These are phyloP conservation scores for Apotomis betuletana DNA, from an alignment of 2,888 invertebrate species.

Conservation along the genomic window DNA sequence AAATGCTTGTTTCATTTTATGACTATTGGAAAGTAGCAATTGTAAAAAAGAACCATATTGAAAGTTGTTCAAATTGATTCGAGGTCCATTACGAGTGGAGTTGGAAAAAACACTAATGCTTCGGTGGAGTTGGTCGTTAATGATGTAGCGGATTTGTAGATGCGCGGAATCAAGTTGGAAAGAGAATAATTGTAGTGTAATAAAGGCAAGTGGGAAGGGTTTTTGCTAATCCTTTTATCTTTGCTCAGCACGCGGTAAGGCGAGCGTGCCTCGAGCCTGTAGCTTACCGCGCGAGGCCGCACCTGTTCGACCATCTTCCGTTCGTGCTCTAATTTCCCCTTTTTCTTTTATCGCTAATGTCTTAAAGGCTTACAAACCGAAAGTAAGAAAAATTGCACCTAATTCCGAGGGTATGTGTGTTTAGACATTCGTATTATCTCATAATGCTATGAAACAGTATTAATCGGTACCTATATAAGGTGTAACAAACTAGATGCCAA, in stretches of 20 bases:
- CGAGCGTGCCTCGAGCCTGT: slow-evolving; percentile 51
- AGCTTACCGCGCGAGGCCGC: slow-evolving; percentile 54
- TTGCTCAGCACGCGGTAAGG: slow-evolving; percentile 67
- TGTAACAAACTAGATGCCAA: no score
- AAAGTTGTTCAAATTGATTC: slow-evolving; percentile 28
- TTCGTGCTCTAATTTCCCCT: slow-evolving; percentile 60
- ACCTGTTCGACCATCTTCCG: slow-evolving; percentile 65
- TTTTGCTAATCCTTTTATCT: slow-evolving; percentile 76
- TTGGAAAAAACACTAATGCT: slow-evolving; percentile 27
- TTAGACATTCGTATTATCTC: neutral
- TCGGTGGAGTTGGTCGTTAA: slow-evolving; percentile 23
- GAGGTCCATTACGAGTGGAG: slow-evolving; percentile 22
- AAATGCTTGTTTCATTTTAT: slow-evolving; percentile 33
- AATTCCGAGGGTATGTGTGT: neutral
- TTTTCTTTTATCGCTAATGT: slow-evolving; percentile 54
- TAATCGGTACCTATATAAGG: no score
- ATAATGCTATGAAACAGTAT: no score
- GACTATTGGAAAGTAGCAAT: slow-evolving; percentile 14
- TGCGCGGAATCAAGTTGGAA: slow-evolving; percentile 31
- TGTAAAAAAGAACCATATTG: slow-evolving; percentile 21
- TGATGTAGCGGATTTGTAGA: slow-evolving; percentile 32
- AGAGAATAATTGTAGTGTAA: slow-evolving; percentile 42
- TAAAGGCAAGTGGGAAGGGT: slow-evolving; percentile 62
- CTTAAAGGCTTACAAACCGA: slow-evolving; percentile 11
- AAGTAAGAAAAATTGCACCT: neutral